phyloP scores from a whole-genome alignment of 2,113 vertebrate genomes.

The Lipophrys pholis region DNA sequence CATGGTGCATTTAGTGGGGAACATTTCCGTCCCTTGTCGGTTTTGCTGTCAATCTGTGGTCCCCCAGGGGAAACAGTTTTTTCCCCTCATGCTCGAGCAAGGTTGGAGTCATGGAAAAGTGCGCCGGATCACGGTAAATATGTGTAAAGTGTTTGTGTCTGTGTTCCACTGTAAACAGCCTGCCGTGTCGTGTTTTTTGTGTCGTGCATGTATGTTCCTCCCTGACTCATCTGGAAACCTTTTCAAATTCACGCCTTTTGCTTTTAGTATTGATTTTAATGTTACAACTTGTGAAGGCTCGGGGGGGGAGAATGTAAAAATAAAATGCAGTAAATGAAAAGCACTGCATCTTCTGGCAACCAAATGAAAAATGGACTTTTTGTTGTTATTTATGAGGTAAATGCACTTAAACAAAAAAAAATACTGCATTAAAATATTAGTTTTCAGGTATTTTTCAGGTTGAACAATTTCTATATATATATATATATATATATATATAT shows the following conservation, averaged over 20 bases:
- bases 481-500: no score
- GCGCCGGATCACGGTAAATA: neutral
- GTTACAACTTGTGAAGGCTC: neutral
- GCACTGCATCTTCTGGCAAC: neutral
- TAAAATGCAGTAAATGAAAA: slow-evolving; percentile 1
- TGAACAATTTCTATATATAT: no score
- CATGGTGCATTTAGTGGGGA: slow-evolving; percentile 12
- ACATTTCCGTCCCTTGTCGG: slow-evolving; percentile 1
- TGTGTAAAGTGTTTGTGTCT: neutral
- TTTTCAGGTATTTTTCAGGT: no score
- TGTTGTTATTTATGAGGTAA: neutral
- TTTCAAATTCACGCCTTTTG: neutral
- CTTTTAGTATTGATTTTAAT: neutral
- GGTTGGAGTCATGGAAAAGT: slow-evolving; percentile 19
- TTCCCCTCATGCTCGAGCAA: neutral
- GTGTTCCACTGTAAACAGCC: neutral
- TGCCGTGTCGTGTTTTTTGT: neutral
- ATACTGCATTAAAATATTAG: no score
- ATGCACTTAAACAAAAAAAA: neutral
- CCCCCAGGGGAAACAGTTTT: neutral
- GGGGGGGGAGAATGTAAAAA: neutral
- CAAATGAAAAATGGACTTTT: neutral
- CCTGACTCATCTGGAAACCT: neutral
- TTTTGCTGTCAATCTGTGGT: neutral
- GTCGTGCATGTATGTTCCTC: neutral